A percentile compares a stretch with the other conserved stretches of the same genome.
These are phyloP conservation scores for Peucedramus taeniatus DNA, from an alignment of 2,113 vertebrate species.

Conservation along the genomic window DNA sequence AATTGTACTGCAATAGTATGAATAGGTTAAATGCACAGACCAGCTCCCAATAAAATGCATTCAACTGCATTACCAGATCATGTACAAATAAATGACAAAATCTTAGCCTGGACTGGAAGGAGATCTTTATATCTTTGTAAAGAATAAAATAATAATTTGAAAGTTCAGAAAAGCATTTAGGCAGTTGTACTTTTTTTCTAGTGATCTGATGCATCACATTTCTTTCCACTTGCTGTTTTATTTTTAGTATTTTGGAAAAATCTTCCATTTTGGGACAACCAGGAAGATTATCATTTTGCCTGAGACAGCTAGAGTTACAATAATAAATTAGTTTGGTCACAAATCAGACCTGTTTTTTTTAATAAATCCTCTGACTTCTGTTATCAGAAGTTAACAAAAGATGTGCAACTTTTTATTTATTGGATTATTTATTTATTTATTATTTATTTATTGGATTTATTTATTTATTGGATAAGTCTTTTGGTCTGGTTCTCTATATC, in stretches of 20 bases:
- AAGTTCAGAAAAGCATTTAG: neutral
- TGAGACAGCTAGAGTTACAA: neutral
- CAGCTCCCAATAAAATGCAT: rapidly evolving
- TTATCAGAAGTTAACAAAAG: neutral
- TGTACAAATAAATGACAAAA: neutral
- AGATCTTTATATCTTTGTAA: neutral
- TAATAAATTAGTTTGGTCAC: neutral
- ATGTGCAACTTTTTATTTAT: neutral
- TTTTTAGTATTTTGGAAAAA: neutral
- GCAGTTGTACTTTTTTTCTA: neutral
- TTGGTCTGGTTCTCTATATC: neutral
- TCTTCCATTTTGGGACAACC: neutral
- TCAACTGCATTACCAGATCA: neutral
- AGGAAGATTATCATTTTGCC: neutral
- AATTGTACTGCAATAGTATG: neutral
- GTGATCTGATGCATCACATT: neutral
- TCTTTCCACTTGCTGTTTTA: neutral
- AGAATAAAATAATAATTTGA: neutral
- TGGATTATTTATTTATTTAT: too few species aligned
- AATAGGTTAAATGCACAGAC: neutral
- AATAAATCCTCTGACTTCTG: neutral
- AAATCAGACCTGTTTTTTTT: neutral
- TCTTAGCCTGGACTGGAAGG: neutral
- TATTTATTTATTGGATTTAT: too few species aligned
- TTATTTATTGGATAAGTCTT: neutral